Percentiles rank a stretch among this genome's conserved stretches.
Evolutionary conservation across 1,140 invertebrate species (phyloP).

Genomic region (Nixonia krombeini): DNA sequence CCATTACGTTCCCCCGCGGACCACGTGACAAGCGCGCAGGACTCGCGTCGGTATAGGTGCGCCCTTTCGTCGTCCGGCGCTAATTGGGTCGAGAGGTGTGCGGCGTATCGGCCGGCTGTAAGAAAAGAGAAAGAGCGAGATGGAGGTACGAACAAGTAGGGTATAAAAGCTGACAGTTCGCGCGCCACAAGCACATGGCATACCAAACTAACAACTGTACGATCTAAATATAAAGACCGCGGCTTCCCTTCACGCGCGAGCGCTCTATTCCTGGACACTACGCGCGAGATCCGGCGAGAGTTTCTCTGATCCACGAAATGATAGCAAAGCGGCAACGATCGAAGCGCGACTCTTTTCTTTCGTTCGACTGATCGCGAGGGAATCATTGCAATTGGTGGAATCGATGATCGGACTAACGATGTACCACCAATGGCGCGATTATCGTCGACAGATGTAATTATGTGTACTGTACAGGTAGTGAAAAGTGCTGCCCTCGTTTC

Average conservation of each 20-base stretch:
- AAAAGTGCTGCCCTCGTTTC: too few species aligned
- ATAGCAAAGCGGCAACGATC: too few species aligned
- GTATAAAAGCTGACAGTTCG: conserved; percentile 15
- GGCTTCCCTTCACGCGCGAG: conserved; percentile 22
- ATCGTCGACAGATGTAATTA: too few species aligned
- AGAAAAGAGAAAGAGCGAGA: background rate
- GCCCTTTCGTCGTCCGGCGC: too few species aligned
- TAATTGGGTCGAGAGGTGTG: background rate
- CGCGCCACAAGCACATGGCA: conserved; percentile 18
- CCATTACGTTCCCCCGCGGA: too few species aligned
- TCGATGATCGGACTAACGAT: too few species aligned
- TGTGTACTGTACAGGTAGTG: too few species aligned
- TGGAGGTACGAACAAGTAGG: background rate
- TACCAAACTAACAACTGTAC: conserved; percentile 24
- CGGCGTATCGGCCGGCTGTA: background rate
- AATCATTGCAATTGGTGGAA: background rate
- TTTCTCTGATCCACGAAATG: conserved; percentile 21
- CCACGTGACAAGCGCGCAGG: too few species aligned
- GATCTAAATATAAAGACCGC: conserved; percentile 39
- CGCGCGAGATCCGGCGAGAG: conserved; percentile 4
- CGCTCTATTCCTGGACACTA: conserved; percentile 25
- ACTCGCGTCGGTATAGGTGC: background rate
- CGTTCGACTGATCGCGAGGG: too few species aligned
- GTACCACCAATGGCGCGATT: too few species aligned
- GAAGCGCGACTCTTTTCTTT: too few species aligned